These are phyloP conservation scores for Lutjanus erythropterus DNA, from an alignment of 2,113 vertebrate genomes.

Conservation along the genomic window DNA sequence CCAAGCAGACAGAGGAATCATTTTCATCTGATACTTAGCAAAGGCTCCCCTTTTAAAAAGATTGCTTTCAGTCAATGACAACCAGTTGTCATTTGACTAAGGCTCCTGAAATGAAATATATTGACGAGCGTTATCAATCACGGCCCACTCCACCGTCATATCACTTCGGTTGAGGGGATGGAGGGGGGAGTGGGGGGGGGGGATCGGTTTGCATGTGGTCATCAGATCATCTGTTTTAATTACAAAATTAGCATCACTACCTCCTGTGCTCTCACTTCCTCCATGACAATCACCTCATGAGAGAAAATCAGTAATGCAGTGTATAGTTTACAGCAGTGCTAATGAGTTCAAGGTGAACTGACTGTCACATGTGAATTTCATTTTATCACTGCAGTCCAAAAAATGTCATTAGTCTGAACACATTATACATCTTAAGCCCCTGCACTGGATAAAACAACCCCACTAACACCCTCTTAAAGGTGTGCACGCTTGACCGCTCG, in stretches of 20 bases:
- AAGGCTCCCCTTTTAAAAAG: slow-evolving; percentile 94
- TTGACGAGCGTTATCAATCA: slow-evolving; percentile 88
- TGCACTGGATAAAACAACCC: too few relatives aligned
- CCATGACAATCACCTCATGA: slow-evolving; percentile 55
- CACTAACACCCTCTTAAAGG: too few relatives aligned
- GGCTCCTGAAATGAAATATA: slow-evolving; percentile 88
- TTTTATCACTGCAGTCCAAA: background rate
- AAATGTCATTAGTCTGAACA: slow-evolving; percentile 9
- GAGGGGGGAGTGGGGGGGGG: background rate
- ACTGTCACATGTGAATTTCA: slow-evolving; percentile 17
- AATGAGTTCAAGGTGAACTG: slow-evolving; percentile 57
- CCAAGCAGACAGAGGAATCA: slow-evolving; percentile 90
- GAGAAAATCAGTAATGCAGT: slow-evolving; percentile 64
- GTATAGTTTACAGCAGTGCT: slow-evolving; percentile 42
- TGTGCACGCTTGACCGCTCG: too few relatives aligned
- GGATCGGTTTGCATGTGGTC: slow-evolving; percentile 78
- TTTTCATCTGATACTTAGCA: slow-evolving; percentile 95
- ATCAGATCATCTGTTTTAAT: slow-evolving; percentile 84
- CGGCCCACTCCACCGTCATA: slow-evolving; percentile 74
- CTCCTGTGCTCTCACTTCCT: slow-evolving; percentile 52
- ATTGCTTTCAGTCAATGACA: slow-evolving; percentile 94
- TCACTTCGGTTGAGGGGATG: slow-evolving; percentile 51
- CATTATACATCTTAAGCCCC: too few relatives aligned
- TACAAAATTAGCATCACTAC: slow-evolving; percentile 82
- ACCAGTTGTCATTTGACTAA: slow-evolving; percentile 91